Base-by-base conservation (phyloP, 2,888 invertebrate genomes). In the Camponotus fellah region DNA sequence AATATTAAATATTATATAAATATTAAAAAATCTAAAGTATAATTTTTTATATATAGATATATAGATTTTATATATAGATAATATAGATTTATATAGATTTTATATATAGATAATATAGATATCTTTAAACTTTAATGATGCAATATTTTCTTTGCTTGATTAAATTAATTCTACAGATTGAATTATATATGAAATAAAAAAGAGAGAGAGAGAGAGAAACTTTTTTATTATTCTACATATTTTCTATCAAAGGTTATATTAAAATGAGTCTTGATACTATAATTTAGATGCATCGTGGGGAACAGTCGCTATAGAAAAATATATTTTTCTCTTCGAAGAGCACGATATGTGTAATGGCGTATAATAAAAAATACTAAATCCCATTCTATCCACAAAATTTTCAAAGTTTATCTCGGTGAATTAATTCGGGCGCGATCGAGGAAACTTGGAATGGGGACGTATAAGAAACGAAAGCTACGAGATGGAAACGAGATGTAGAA, bases 321-420 rank as follows among this genome's bases (percentile, higher is more conserved):
- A 4, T 26, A 26, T 0, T 3, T 3, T 2, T 32, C 9, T 53
- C 4, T 46, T 17, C 26, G 37, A 5, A 46, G 40, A 14, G 9
- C n/a, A 0, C 14, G 53, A 37, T 40, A 76, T 21, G 49, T 17
- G 83, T 75, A 14, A 43, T 34, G 53, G 56, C 75, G n/a, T 71
- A 56, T 66, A 17, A 43, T 37, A 62, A 66, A 82, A 83, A 86
- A 76, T 88, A 85, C 88, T 88, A 88, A 60, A 82, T 86, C 79
- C n/a, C 58, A 71, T 37, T 64, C 56, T 68, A 74, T 83, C 77
- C 75, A 10, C 66, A 6, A 43, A 58, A 68, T 84, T 65, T 60
- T n/a, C 74, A 56, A 49, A 40, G n/a, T 66, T 69, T 74, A 58
- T 79, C 37, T 71, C 49, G 75, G 58, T 74, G 56, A 81, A 86